phyloP scores from a whole-genome alignment of 2,797 vertebrate genomes.

The Intellagama lesueurii region DNA sequence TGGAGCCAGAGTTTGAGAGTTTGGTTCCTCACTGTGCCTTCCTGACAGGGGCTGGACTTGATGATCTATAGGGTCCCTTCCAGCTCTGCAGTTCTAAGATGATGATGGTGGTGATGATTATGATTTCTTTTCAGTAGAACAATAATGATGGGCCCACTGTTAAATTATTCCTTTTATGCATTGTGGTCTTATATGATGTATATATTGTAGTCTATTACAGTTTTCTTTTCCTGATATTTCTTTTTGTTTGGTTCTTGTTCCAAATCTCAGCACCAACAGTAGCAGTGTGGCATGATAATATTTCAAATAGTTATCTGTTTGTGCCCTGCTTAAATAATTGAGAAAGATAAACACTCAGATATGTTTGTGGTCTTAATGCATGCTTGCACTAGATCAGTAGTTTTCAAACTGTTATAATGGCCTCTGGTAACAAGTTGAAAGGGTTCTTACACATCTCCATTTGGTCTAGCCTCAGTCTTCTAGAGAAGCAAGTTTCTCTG shows the following conservation, averaged over 20 bases:
- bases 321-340: conserved; percentile 1
- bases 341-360: neutral
- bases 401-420: neutral
- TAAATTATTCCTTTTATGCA: neutral
- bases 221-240: neutral
- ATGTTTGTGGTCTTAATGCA: neutral
- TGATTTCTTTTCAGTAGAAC: neutral
- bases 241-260: neutral
- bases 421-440: neutral
- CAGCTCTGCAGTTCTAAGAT: too few species aligned
- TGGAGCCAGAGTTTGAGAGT: too few species aligned
- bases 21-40: too few species aligned
- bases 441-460: neutral
- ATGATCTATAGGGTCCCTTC: too few species aligned
- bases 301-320: conserved; percentile 12
- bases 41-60: too few species aligned
- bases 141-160: neutral
- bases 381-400: neutral
- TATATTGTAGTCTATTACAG: neutral
- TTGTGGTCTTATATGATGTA: neutral
- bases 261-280: neutral
- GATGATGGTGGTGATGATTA: too few species aligned
- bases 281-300: neutral
- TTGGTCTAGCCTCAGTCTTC: neutral
- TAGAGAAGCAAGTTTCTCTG: neutral